Percentiles rank a stretch among this genome's conserved stretches.
phyloP scores from a whole-genome alignment of 2,113 vertebrate species.

The Anguilla rostrata region DNA sequence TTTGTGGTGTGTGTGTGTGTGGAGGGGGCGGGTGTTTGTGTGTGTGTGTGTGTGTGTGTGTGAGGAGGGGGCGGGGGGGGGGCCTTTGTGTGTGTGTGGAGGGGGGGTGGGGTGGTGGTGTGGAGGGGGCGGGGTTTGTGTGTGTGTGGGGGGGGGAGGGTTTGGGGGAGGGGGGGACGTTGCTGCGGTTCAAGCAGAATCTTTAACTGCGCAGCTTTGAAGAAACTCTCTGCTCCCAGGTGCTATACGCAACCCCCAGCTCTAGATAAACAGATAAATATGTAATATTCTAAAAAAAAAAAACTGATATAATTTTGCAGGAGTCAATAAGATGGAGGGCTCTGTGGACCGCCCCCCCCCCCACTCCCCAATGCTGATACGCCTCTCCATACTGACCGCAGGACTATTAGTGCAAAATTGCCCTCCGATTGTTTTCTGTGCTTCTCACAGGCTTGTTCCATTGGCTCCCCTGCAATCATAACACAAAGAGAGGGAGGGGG shows the following conservation, averaged over 20 bases:
- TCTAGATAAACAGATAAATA: not conserved
- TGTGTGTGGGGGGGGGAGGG: too few relatives aligned
- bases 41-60: too few relatives aligned
- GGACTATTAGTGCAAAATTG: not conserved
- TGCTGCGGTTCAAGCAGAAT: not conserved
- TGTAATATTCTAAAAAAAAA: not conserved
- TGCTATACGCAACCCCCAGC: not conserved
- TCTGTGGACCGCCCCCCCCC: not conserved
- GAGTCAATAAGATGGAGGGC: not conserved
- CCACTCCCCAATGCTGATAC: not conserved
- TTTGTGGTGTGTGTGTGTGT: too few relatives aligned
- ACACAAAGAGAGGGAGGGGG: slow-evolving; percentile 4
- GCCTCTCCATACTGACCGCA: not conserved
- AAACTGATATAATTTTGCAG: not conserved
- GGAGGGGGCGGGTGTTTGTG: too few relatives aligned
- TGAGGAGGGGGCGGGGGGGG: too few relatives aligned
- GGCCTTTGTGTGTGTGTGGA: too few relatives aligned
- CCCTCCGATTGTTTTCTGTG: not conserved
- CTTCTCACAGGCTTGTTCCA: not conserved
- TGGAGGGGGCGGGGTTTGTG: too few relatives aligned
- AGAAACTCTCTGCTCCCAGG: not conserved
- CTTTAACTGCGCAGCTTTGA: not conserved
- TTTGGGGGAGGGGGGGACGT: too few relatives aligned
- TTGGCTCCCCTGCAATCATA: slow-evolving; percentile 19
- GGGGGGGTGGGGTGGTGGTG: too few relatives aligned